Percentiles rank a stretch among this genome's conserved stretches.
These are phyloP conservation scores for Drosophila nigrodunni DNA, from an alignment of 1,140 invertebrate species.

Conservation along the genomic window DNA sequence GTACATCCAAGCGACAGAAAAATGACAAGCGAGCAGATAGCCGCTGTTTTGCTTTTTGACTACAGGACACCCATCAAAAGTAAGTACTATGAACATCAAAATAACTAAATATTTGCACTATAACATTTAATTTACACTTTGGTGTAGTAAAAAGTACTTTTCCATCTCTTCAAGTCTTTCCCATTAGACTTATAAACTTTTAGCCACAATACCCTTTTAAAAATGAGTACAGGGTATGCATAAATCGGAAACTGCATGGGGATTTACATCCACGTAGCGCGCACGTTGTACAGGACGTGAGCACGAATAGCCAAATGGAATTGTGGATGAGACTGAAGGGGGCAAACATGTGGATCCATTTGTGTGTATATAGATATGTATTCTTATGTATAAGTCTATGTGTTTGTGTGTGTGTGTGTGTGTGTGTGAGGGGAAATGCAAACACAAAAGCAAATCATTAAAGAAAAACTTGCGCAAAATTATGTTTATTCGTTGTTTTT, in stretches of 20 bases:
- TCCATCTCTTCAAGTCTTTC: too few species aligned
- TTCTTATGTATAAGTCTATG: background rate
- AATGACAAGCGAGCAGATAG: background rate
- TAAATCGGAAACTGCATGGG: constrained; percentile 6
- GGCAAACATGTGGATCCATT: background rate
- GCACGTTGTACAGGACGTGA: constrained; percentile 30
- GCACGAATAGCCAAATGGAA: constrained; percentile 32
- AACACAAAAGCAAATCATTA: constrained; percentile 68
- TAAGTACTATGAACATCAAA: background rate
- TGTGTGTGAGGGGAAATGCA: constrained; percentile 26
- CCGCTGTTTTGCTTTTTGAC: background rate
- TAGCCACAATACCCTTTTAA: background rate
- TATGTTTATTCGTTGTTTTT: constrained; percentile 63
- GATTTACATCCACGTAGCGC: constrained; percentile 36
- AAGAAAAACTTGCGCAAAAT: constrained; percentile 49
- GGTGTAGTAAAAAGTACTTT: too few species aligned
- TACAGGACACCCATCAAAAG: background rate
- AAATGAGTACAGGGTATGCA: background rate
- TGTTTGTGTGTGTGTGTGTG: constrained; percentile 15
- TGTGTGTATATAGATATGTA: background rate
- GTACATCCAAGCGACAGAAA: constrained; percentile 23
- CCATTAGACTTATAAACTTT: too few species aligned
- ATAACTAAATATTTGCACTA: too few species aligned
- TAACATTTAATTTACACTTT: too few species aligned
- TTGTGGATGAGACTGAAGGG: background rate